Evolutionary conservation across 2,113 vertebrate genomes (phyloP).

Genomic region (Syngnathus typhle): DNA sequence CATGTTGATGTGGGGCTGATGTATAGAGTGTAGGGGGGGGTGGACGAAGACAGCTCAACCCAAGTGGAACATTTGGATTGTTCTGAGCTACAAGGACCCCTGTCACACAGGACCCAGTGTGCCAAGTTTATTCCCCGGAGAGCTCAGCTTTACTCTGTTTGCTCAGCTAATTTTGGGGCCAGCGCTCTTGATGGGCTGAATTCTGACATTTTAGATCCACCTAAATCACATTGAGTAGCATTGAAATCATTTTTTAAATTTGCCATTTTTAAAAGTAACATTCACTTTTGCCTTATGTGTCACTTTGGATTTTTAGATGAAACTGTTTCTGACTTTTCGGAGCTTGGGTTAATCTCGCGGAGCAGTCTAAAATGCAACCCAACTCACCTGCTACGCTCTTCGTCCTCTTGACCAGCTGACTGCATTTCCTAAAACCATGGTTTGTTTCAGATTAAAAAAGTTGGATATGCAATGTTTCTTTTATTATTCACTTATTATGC

Average conservation of each 20-base stretch:
- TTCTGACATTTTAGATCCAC: slow-evolving; percentile 41
- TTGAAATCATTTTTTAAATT: background rate
- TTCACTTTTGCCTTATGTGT: background rate
- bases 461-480: background rate
- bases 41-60: slow-evolving; percentile 58
- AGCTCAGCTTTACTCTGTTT: slow-evolving; percentile 57
- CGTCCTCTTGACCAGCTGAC: slow-evolving; percentile 24
- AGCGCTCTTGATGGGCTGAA: slow-evolving; percentile 51
- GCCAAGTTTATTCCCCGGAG: slow-evolving; percentile 48
- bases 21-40: slow-evolving; percentile 52
- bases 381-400: slow-evolving; percentile 54
- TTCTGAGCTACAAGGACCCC: slow-evolving; percentile 50
- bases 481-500: background rate
- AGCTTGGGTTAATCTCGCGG: background rate
- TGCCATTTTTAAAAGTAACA: background rate
- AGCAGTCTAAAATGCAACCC: background rate
- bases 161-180: slow-evolving; percentile 61
- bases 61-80: slow-evolving; percentile 61
- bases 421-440: slow-evolving; percentile 52
- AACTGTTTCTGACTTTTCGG: background rate
- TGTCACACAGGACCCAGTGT: slow-evolving; percentile 55
- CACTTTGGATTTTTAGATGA: background rate
- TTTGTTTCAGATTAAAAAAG: slow-evolving; percentile 13
- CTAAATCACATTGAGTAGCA: slow-evolving; percentile 22
- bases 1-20: slow-evolving; percentile 53